phyloP scores from a whole-genome alignment of 2,888 invertebrate genomes.

The Lathronympha strigana region DNA sequence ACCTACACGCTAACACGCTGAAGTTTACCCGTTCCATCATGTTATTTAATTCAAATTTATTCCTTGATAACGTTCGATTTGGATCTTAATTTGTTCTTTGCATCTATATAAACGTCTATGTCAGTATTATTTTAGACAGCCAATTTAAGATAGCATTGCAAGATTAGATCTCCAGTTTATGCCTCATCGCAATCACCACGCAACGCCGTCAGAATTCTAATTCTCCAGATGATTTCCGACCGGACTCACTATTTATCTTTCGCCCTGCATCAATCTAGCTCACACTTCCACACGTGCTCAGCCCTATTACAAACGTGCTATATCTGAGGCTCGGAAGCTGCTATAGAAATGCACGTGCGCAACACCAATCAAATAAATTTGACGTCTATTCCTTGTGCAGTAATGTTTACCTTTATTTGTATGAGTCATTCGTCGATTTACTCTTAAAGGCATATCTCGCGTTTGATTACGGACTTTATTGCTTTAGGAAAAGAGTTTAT shows the following conservation, averaged over 20 bases:
- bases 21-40: no score
- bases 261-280: conserved; percentile 53
- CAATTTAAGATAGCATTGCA: no score
- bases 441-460: not conserved
- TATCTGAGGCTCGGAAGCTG: conserved; percentile 57
- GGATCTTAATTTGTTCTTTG: no score
- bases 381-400: conserved; percentile 50
- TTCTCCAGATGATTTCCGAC: conserved; percentile 48
- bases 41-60: no score
- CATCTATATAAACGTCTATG: no score
- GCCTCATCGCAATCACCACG: conserved; percentile 3
- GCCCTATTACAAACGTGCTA: conserved; percentile 65
- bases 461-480: not conserved
- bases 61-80: no score
- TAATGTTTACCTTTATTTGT: conserved; percentile 51
- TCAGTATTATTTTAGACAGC: no score
- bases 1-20: no score
- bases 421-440: conserved; percentile 43
- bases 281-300: conserved; percentile 58
- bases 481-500: not conserved
- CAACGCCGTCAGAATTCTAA: conserved; percentile 45
- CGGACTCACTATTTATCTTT: conserved; percentile 23
- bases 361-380: conserved; percentile 44
- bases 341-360: conserved; percentile 46
- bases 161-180: no score